Evolutionary conservation across 2,888 invertebrate species (phyloP), one percentile per base, ranked within the genome.

Genomic region (Poecilobothrus nobilitatus): DNA sequence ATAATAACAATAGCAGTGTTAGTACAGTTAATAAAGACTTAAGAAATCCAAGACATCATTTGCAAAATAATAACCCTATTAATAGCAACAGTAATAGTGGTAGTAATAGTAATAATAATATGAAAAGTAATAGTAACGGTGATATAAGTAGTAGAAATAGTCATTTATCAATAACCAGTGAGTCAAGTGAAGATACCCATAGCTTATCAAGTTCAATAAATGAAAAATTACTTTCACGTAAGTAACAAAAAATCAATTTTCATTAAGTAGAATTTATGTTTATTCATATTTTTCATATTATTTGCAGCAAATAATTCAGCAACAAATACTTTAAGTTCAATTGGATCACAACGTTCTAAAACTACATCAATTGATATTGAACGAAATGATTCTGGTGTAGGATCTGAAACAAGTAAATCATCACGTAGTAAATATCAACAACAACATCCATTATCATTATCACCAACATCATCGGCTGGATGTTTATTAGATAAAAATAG

Each of bases 301-400:
- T 37, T n/a, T 18, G 27, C 27, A 53, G 18, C 53, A 1, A 53
- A 18, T 18, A 53, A 53, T 41, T 34, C 20, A 72, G 71, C 21
- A 65, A 67, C 20, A 68, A 65, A 27, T 72, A 73, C 12, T 22
- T 62, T 15, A 61, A 71, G 9, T 22, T 73, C 53, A 27, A 63
- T 70, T 21, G 69, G 68, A 12, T 69, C 69, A 1, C 72, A 74
- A 7, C 77, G 83, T 18, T 87, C 87, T 74, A 88, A 88, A 75
- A 73, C 75, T 64, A 69, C 75, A 6, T 72, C 75, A n/a, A 78
- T 77, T 69, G 94, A 94, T 80, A 90, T 95, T 73, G 95, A 95
- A 83, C 86, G 95, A 73, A 95, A 94, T 77, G 95, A 94, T 80
- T 95, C 94, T 21, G 95, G 95, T 2, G 94, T 95, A 2, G 95